Evolutionary conservation across 2,888 invertebrate genomes (phyloP), one percentile per base, ranked within the genome.

Genomic region (Xiphydria camelus): DNA sequence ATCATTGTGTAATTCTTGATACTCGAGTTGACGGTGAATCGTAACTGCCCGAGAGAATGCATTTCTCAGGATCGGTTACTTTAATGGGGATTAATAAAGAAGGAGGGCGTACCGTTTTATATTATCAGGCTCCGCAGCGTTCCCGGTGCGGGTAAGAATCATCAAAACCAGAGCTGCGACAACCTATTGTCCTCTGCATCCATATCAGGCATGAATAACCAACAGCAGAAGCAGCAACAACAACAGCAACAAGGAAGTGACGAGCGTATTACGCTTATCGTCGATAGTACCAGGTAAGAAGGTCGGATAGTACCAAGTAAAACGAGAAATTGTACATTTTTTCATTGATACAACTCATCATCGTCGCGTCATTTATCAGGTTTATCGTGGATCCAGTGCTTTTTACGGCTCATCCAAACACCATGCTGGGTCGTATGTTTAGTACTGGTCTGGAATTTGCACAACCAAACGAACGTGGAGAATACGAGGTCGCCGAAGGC

Each of bases 341-440:
- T n/a, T n/a, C n/a, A n/a, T n/a, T n/a, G n/a, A n/a, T n/a, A n/a
- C n/a, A n/a, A n/a, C n/a, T n/a, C 15, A 14, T 17, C 10, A 34
- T 18, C 10, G 17, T 15, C 10, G 10, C n/a, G 4, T 33, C 9
- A 3, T 18, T 19, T 25, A 7, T 14, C 12, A 74, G 75, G 54
- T 95, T 95, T 74, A 88, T 97, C 33, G 88, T 97, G 15, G 96
- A 97, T 76, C 92, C 94, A 4, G 87, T 91, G 2, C 82, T 97
- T 51, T 93, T 99, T 68, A 89, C 91, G 6, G 90, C 92, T 2
- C 93, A 97, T 77, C 96, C 98, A 0, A 96, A 98, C 72, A 99
- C 99, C 0, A 97, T 99, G 97, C 79, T 99, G 21, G 99, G 98
- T n/a, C 86, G 95, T 62, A 97, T 97, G 97, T 97, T 97, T 67